phyloP scores from a whole-genome alignment of 64 coral and sea anemone genomes.

The Pachyseris speciosa region DNA sequence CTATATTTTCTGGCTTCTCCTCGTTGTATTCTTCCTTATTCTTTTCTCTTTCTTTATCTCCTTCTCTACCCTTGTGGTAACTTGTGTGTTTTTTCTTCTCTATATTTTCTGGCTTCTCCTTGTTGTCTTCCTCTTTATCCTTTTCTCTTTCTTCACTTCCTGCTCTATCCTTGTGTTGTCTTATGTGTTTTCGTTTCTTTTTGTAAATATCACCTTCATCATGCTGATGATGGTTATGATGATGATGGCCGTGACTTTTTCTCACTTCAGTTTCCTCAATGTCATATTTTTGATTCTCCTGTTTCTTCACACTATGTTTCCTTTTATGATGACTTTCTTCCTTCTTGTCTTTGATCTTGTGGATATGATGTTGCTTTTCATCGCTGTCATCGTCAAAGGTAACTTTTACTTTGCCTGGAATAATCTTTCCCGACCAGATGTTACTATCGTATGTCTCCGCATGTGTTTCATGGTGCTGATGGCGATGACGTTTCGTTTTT shows the following conservation, averaged over 20 bases:
- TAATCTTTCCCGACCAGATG: neutral
- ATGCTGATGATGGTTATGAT: neutral
- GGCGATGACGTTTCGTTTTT: neutral
- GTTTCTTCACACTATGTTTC: neutral
- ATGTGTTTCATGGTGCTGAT: neutral
- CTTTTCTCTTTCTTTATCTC: neutral
- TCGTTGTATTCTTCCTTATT: neutral
- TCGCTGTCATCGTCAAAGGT: neutral
- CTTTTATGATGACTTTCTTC: neutral
- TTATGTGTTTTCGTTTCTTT: neutral
- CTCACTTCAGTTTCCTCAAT: neutral
- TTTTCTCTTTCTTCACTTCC: neutral
- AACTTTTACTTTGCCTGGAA: constrained; percentile 6
- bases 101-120: neutral
- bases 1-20: neutral
- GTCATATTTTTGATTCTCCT: neutral
- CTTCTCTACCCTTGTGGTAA: neutral
- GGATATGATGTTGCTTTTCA: neutral
- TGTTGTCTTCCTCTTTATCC: neutral
- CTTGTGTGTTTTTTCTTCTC: neutral
- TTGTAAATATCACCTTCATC: neutral
- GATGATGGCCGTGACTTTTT: neutral
- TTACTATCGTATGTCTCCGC: neutral
- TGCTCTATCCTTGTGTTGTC: neutral
- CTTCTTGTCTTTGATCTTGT: neutral